A percentile compares a stretch with the other conserved stretches of the same genome.
Conservation (phyloP, 2,888 invertebrate genomes). For the Ennomos erosarius region DNA sequence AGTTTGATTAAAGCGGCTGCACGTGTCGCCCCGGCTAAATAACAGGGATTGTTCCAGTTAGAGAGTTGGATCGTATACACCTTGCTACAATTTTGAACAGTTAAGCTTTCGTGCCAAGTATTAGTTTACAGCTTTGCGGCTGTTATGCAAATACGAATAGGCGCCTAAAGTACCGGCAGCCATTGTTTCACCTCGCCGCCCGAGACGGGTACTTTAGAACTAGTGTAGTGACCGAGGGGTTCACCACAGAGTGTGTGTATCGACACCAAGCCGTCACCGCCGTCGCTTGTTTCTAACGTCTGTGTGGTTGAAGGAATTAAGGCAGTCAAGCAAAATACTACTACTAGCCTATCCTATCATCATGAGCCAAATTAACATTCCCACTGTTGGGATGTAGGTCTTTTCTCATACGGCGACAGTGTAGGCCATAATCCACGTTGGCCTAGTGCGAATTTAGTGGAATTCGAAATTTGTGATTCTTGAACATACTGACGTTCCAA, state of each 20-base stretch:
- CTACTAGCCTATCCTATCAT: no score
- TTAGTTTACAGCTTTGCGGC: slow-evolving; percentile 55
- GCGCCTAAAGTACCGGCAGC: slow-evolving; percentile 46
- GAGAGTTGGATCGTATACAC: slow-evolving; percentile 44
- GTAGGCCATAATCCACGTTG: no score
- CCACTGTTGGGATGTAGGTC: no score
- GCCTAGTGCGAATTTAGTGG: no score
- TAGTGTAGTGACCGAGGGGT: slow-evolving; percentile 34
- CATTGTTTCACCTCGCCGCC: slow-evolving; percentile 45
- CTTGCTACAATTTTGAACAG: slow-evolving; percentile 49
- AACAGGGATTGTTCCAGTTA: slow-evolving; percentile 31
- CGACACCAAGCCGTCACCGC: slow-evolving; percentile 20
- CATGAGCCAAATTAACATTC: no score
- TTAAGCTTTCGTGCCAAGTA: slow-evolving; percentile 52
- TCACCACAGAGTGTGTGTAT: slow-evolving; percentile 33
- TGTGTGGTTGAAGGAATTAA: neutral
- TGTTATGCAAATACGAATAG: slow-evolving; percentile 56
- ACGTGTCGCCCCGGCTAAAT: slow-evolving; percentile 34
- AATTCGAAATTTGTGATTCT: no score
- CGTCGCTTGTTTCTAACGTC: slow-evolving; percentile 3
- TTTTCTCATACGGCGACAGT: no score
- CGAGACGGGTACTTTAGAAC: slow-evolving; percentile 36
- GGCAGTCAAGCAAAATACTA: neutral
- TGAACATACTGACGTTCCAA: no score
- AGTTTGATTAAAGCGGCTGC: slow-evolving; percentile 39